Evolutionary conservation across 2,113 vertebrate genomes (phyloP).

Genomic region (Cottus gobio): DNA sequence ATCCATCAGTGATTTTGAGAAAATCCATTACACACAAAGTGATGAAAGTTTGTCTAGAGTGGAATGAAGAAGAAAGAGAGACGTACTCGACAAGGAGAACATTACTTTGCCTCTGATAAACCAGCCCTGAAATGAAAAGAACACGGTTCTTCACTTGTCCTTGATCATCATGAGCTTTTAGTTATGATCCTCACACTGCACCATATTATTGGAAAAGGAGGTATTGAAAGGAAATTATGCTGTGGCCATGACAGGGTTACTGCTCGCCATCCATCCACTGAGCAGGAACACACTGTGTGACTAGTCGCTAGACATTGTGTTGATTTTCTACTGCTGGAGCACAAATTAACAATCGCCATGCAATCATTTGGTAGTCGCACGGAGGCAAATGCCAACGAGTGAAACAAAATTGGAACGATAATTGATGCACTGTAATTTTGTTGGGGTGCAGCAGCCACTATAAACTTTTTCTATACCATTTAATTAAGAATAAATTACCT

Average conservation of each 20-base stretch:
- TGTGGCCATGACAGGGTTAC: constrained; percentile 35
- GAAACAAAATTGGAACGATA: constrained; percentile 55
- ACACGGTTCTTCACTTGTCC: constrained; percentile 19
- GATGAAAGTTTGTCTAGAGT: constrained; percentile 33
- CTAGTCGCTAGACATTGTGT: constrained; percentile 62
- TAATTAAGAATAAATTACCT: constrained; percentile 74
- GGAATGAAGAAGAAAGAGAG: constrained; percentile 38
- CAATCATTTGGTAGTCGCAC: constrained; percentile 42
- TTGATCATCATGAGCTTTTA: constrained; percentile 6
- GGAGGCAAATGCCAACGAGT: constrained; percentile 40
- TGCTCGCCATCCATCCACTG: constrained; percentile 40
- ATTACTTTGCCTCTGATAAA: constrained; percentile 14
- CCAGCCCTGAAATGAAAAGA: background rate
- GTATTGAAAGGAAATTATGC: constrained; percentile 49
- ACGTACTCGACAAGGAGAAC: background rate
- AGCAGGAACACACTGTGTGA: constrained; percentile 47
- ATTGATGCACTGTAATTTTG: constrained; percentile 68
- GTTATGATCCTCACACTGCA: background rate
- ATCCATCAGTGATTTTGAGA: constrained; percentile 39
- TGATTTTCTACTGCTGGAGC: constrained; percentile 63
- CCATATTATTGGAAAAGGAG: constrained; percentile 5
- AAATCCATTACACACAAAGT: constrained; percentile 44
- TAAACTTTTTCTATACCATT: constrained; percentile 58
- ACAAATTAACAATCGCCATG: constrained; percentile 53
- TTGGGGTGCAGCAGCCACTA: constrained; percentile 20